phyloP scores from a whole-genome alignment of 1,140 invertebrate genomes.

The Caerostris darwini region DNA sequence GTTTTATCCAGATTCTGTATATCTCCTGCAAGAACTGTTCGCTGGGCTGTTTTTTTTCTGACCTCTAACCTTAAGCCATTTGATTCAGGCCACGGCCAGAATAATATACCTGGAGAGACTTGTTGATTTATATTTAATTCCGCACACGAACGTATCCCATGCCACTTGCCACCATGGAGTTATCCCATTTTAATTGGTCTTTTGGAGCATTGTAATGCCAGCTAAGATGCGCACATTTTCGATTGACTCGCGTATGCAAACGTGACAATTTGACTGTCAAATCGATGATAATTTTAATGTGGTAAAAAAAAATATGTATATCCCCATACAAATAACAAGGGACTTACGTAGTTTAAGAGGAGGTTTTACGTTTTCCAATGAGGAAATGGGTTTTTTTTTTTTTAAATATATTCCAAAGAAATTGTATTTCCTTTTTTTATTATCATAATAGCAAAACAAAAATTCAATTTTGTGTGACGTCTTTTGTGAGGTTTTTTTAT shows the following conservation, averaged over 20 bases:
- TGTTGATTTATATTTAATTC: not conserved
- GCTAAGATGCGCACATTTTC: not conserved
- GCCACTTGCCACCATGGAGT: constrained; percentile 27
- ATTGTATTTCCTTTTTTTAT: not conserved
- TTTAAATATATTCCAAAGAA: not conserved
- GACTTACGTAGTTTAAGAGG: not conserved
- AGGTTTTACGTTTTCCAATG: not conserved
- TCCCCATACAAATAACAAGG: not conserved
- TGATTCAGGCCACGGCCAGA: constrained; percentile 68
- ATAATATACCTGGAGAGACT: constrained; percentile 16
- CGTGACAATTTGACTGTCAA: constrained; percentile 8
- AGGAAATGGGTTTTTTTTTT: not conserved
- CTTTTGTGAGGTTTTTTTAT: not conserved
- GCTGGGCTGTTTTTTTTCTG: constrained; percentile 22
- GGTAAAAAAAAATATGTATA: not conserved
- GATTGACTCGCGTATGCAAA: not conserved
- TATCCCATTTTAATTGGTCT: constrained; percentile 8
- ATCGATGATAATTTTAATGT: not conserved
- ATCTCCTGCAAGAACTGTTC: not conserved
- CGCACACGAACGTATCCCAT: not conserved
- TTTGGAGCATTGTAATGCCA: not conserved
- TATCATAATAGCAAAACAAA: not conserved
- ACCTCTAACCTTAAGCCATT: constrained; percentile 66
- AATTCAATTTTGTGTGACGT: not conserved
- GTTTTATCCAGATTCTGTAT: constrained; percentile 52